Evolutionary conservation across 2,888 invertebrate species (phyloP).

Genomic region (Blastobasis lacticolella): DNA sequence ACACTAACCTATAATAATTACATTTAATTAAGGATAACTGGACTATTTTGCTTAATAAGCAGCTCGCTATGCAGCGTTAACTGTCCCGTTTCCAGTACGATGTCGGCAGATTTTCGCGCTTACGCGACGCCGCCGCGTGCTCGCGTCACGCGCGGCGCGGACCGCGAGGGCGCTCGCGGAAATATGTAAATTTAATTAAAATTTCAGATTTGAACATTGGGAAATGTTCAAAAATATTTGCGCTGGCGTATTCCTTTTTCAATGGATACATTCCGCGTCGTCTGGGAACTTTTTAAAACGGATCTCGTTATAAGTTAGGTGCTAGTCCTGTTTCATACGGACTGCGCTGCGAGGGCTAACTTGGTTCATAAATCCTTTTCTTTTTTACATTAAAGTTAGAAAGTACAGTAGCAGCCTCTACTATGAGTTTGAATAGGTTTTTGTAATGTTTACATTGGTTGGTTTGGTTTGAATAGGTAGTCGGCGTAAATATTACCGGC

Average conservation of each 20-base stretch:
- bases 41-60: constrained; percentile 58
- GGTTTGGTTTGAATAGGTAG: no score
- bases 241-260: constrained; percentile 3
- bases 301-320: constrained; percentile 1
- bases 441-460: no score
- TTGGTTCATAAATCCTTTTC: background rate
- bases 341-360: background rate
- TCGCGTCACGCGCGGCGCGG: background rate
- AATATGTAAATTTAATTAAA: constrained; percentile 9
- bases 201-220: constrained; percentile 5
- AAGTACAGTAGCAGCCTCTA: constrained; percentile 23
- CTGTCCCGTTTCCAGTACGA: constrained; percentile 31
- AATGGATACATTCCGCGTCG: background rate
- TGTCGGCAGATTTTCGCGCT: constrained; percentile 17
- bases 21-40: constrained; percentile 67
- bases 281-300: background rate
- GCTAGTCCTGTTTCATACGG: background rate
- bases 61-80: constrained; percentile 41
- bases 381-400: constrained; percentile 18
- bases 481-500: no score
- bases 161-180: background rate
- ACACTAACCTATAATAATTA: constrained; percentile 73
- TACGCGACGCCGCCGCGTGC: background rate
- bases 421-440: constrained; percentile 2
- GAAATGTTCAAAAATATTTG: constrained; percentile 5